Percentiles rank a stretch among this genome's conserved stretches.
These are phyloP conservation scores for Dromas ardeola DNA, from an alignment of 2,113 vertebrate species.

Conservation along the genomic window DNA sequence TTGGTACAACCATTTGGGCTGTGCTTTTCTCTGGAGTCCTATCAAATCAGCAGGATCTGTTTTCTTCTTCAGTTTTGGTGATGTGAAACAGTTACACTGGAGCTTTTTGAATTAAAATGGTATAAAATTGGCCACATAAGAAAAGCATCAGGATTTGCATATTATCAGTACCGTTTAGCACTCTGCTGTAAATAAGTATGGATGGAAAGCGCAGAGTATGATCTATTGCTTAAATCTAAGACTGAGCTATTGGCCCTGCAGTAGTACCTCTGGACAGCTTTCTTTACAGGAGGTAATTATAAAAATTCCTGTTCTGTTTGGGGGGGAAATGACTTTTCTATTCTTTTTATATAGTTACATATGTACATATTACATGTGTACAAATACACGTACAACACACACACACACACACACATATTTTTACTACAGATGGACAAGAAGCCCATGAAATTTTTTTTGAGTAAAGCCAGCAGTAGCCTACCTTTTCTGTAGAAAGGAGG, in stretches of 20 bases:
- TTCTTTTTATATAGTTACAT: not conserved
- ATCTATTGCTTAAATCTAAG: not conserved
- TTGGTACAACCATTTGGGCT: not conserved
- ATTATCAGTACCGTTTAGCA: not conserved
- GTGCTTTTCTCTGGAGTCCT: not conserved
- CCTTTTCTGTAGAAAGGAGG: not conserved
- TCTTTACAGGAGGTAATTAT: not conserved
- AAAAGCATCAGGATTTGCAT: not conserved
- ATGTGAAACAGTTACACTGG: not conserved
- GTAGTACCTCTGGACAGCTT: not conserved
- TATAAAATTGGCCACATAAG: not conserved
- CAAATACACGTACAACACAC: not conserved
- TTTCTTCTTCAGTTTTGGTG: not conserved
- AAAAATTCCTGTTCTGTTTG: not conserved
- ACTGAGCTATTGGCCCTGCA: not conserved
- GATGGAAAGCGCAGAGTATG: not conserved
- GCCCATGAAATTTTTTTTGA: not conserved
- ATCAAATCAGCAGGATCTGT: not conserved
- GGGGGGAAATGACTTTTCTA: not conserved
- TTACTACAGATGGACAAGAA: not conserved
- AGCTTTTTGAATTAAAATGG: not conserved
- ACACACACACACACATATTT: not conserved
- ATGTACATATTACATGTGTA: not conserved
- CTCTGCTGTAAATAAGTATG: not conserved
- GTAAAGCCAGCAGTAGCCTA: not conserved